Conservation (phyloP, 2,113 vertebrate species). For the Oplegnathus fasciatus region DNA sequence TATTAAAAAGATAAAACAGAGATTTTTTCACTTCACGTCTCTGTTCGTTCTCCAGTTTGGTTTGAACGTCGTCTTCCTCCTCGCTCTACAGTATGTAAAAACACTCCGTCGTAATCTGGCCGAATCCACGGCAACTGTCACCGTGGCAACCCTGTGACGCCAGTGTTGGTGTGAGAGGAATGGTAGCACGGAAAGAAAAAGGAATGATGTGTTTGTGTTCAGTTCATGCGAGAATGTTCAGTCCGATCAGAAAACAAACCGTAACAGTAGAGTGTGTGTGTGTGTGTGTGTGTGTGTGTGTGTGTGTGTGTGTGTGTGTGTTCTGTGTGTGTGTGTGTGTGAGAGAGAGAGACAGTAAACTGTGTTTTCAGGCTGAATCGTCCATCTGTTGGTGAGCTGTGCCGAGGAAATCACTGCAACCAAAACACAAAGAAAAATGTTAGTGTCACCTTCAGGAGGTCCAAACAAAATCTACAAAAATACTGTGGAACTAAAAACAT, state of each 20-base stretch:
- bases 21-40: not conserved
- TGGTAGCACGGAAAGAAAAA: not conserved
- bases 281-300: not conserved
- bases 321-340: constrained; percentile 7
- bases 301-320: constrained; percentile 7
- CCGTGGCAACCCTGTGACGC: constrained; percentile 6
- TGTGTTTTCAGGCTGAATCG: not conserved
- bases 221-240: constrained; percentile 13
- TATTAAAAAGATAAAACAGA: not conserved
- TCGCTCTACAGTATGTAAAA: not conserved
- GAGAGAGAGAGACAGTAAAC: too few species aligned
- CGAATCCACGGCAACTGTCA: not conserved
- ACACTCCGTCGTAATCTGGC: not conserved
- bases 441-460: not conserved
- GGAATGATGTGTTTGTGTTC: constrained; percentile 18
- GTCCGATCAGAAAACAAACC: not conserved
- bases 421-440: not conserved
- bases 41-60: constrained; percentile 1
- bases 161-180: constrained; percentile 7
- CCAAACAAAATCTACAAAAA: too few species aligned
- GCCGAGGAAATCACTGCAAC: constrained; percentile 82
- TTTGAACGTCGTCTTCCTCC: not conserved
- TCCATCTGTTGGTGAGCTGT: constrained; percentile 27
- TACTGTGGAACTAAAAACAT: too few species aligned
- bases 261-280: not conserved